Conservation (phyloP, 2,888 invertebrate species). For the Pollenia labialis region DNA sequence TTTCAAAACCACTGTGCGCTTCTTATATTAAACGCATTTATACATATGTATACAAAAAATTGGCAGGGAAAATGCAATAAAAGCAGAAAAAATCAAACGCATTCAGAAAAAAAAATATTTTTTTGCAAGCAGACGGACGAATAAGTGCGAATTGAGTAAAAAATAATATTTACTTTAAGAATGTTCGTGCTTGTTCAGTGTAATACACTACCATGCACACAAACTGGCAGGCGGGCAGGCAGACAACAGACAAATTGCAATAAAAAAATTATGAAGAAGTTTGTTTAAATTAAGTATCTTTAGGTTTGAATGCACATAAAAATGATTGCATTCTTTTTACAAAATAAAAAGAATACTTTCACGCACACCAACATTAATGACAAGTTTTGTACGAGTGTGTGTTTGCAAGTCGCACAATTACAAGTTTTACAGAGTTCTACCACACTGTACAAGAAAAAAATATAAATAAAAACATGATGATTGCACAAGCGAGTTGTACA, state of each 20-base stretch:
- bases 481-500: conserved; percentile 65
- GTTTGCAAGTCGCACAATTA: conserved; percentile 12
- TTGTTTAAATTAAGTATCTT: conserved; percentile 23
- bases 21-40: conserved; percentile 6
- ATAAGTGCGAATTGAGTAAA: conserved; percentile 20
- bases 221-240: conserved; percentile 10
- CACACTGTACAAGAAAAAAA: conserved; percentile 45
- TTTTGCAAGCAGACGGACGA: conserved; percentile 32
- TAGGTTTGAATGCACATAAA: conserved; percentile 32
- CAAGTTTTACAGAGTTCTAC: conserved; percentile 48
- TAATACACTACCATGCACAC: conserved; percentile 17
- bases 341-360: conserved; percentile 6
- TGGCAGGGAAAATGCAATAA: conserved; percentile 50
- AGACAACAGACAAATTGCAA: conserved; percentile 23
- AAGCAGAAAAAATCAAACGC: conserved; percentile 9
- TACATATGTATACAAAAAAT: conserved; percentile 55
- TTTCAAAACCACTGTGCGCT: conserved; percentile 14
- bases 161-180: conserved; percentile 43
- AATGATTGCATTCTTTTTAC: conserved; percentile 30
- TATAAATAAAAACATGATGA: conserved; percentile 47
- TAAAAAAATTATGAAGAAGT: background rate
- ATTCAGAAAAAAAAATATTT: background rate
- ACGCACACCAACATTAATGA: conserved; percentile 46
- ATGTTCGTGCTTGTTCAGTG: conserved; percentile 36
- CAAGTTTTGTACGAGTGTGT: conserved; percentile 30